Evolutionary conservation across 2,888 invertebrate species (phyloP).

Genomic region (Eremobia ochroleuca): DNA sequence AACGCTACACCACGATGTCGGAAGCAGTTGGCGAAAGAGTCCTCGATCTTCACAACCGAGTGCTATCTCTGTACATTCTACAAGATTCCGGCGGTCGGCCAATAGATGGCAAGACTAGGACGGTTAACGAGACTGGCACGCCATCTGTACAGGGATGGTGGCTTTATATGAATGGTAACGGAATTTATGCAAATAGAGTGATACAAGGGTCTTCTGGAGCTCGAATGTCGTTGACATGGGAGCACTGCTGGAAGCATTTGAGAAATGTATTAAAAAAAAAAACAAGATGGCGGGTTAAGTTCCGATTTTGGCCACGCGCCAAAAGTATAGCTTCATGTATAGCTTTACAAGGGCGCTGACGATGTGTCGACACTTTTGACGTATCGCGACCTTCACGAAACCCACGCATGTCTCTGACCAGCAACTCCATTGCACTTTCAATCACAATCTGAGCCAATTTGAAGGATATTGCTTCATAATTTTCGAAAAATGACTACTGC

Average conservation of each 20-base stretch:
- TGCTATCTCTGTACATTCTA: constrained; percentile 94
- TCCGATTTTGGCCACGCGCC: too few species aligned
- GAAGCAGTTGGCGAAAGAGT: constrained; percentile 96
- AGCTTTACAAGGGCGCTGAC: neutral
- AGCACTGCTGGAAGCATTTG: too few species aligned
- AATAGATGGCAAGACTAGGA: constrained; percentile 92
- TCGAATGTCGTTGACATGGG: too few species aligned
- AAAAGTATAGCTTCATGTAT: neutral
- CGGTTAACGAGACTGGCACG: constrained; percentile 93
- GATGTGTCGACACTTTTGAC: neutral
- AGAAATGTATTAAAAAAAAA: too few species aligned
- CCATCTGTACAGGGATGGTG: constrained; percentile 97
- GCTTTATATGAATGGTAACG: constrained; percentile 95
- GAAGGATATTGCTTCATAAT: too few species aligned
- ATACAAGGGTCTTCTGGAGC: too few species aligned
- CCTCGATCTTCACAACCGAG: constrained; percentile 94
- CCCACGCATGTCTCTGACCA: neutral
- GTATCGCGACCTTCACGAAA: neutral
- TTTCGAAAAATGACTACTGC: too few species aligned
- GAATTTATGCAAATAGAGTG: too few species aligned
- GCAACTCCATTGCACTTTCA: too few species aligned
- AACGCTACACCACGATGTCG: constrained; percentile 95
- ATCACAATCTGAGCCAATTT: too few species aligned
- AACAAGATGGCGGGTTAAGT: too few species aligned
- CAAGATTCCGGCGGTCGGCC: constrained; percentile 95